Conservation (phyloP, 2,113 vertebrate species). For the Asarcornis scutulata region DNA sequence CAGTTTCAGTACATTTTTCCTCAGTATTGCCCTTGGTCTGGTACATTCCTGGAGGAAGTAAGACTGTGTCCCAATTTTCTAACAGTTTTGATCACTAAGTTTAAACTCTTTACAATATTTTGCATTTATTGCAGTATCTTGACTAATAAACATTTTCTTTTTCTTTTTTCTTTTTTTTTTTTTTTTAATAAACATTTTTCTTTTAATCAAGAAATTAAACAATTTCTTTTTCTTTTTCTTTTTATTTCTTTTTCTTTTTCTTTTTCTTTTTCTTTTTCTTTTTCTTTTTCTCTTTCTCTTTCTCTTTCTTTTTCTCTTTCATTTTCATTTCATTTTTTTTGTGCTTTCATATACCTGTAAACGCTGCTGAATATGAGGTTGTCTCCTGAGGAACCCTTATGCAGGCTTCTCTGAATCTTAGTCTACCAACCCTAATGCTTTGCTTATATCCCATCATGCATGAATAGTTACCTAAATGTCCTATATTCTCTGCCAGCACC, state of each 20-base stretch:
- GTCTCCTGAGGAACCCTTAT: neutral
- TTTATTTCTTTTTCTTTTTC: too few species aligned
- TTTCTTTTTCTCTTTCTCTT: too few species aligned
- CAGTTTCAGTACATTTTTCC: neutral
- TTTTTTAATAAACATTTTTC: too few species aligned
- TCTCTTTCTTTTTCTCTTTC: too few species aligned
- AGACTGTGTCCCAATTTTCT: neutral
- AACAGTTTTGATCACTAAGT: neutral
- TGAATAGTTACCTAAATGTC: neutral
- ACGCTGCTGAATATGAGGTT: neutral
- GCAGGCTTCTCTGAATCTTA: neutral
- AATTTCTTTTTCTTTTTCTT: too few species aligned
- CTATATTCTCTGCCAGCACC: neutral
- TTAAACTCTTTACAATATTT: neutral
- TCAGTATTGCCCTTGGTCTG: neutral
- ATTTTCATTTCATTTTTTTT: too few species aligned
- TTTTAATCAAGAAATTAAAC: too few species aligned
- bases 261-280: too few species aligned
- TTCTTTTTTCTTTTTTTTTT: too few species aligned
- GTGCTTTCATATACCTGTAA: neutral
- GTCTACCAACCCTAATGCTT: neutral
- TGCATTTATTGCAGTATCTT: neutral
- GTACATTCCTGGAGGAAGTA: neutral
- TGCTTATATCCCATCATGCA: fast-evolving
- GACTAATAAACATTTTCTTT: too few species aligned